phyloP scores from a whole-genome alignment of 2,797 vertebrate species.

The Brachymystax lenok region DNA sequence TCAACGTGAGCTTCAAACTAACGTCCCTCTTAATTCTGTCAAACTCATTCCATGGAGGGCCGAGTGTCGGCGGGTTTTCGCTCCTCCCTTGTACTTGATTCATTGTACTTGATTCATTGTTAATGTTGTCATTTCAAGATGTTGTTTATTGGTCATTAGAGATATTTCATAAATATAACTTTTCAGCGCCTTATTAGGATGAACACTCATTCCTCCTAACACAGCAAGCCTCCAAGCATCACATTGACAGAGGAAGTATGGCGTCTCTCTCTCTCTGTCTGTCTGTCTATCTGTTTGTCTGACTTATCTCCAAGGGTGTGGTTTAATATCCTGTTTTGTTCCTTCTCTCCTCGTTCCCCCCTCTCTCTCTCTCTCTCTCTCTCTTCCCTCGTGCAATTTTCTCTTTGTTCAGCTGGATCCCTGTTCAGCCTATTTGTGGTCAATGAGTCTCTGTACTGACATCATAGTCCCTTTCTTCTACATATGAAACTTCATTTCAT shows the following conservation, averaged over 20 bases:
- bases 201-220: background rate
- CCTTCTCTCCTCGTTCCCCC: conserved; percentile 8
- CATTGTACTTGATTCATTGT: too few species aligned
- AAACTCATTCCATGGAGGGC: too few species aligned
- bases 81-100: too few species aligned
- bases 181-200: background rate
- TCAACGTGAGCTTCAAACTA: background rate
- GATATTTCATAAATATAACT: background rate
- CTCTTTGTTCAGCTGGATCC: conserved; percentile 1
- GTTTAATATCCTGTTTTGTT: conserved; percentile 75
- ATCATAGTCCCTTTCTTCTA: background rate
- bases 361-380: conserved; percentile 26
- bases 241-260: background rate
- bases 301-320: conserved; percentile 62
- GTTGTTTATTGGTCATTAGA: background rate
- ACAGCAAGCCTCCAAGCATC: background rate
- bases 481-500: background rate
- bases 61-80: too few species aligned
- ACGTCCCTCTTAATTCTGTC: background rate
- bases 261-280: conserved; percentile 14
- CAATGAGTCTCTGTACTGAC: background rate
- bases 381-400: conserved; percentile 34
- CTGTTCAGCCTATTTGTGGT: background rate
- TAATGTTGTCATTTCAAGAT: background rate
- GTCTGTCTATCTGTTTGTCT: conserved; percentile 48